A percentile compares a stretch with the other conserved stretches of the same genome.
Conservation (phyloP, 2,888 invertebrate genomes). For the Apodemia mormo region DNA sequence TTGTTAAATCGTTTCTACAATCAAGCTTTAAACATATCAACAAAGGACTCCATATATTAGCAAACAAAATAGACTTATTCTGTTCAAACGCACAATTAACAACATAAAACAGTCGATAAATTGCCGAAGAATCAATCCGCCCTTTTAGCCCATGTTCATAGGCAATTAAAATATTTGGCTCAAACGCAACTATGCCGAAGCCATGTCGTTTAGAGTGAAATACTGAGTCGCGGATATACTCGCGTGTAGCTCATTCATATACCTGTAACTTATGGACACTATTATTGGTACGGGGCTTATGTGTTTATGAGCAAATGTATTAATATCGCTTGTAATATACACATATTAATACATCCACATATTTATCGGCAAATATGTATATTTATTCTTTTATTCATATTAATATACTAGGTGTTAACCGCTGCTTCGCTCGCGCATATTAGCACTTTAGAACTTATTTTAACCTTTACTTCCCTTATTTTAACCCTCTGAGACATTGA, state of each 20-base stretch:
- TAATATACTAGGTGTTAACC: too few species aligned
- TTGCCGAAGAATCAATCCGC: constrained; percentile 32
- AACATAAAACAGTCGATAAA: constrained; percentile 39
- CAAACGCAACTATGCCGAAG: constrained; percentile 36
- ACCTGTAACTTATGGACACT: background rate
- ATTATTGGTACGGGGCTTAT: too few species aligned
- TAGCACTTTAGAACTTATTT: too few species aligned
- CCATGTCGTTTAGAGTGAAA: constrained; percentile 15
- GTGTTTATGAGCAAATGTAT: too few species aligned
- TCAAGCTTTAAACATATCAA: too few species aligned
- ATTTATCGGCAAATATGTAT: too few species aligned
- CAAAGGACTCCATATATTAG: background rate
- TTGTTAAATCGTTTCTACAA: too few species aligned
- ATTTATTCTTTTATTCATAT: too few species aligned
- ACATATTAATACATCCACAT: background rate
- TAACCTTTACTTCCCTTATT: too few species aligned
- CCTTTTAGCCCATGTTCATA: constrained; percentile 34
- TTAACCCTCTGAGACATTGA: too few species aligned
- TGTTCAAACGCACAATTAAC: constrained; percentile 30
- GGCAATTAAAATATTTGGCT: constrained; percentile 45
- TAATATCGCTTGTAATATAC: too few species aligned
- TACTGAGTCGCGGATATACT: constrained; percentile 1
- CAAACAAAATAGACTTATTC: background rate
- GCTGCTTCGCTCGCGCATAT: too few species aligned
- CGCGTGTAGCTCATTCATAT: constrained; percentile 15